Evolutionary conservation across 2,888 invertebrate species (phyloP), one percentile per base, ranked within the genome.

Genomic region (Syrista parreyssii): DNA sequence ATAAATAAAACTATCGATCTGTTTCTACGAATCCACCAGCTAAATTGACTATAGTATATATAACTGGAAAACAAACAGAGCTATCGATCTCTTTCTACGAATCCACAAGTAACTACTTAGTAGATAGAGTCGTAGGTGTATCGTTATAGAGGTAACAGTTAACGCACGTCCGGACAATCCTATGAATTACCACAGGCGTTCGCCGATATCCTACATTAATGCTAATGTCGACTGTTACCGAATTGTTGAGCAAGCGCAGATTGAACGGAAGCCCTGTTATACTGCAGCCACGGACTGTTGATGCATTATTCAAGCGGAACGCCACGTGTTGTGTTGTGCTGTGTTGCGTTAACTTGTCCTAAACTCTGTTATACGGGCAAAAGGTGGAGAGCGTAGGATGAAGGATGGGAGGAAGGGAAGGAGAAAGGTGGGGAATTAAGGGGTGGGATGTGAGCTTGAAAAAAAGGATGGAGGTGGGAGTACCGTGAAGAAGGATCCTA

Each of bases 271-370:
- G 81, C 68, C 35, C 35, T 83, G 87, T 86, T 87, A 86, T 85
- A 86, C 84, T 82, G 82, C 83, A 84, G 84, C 84, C 85, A 84
- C 85, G 83, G 84, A 87, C 87, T 83, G 88, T 87, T 86, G 88
- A 90, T 91, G 91, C 90, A 91, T 90, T 91, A 91, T 91, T 91
- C 90, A 91, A 86, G 86, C 86, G 85, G 84, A 88, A 86, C 87
- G 83, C 84, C 87, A 84, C 82, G 83, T 87, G 87, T 84, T 87
- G 84, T 83, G 87, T 82, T 84, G 82, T 79, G 81, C 81, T 79
- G 79, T 78, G 82, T 81, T 82, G 86, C 87, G 89, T 89, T 90
- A 90, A 91, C 89, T 89, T 86, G 88, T 84, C 86, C 88, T 87
- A 88, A 90, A 90, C 88, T 90, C 84, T 81, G 82, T 32, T 80